A percentile compares a stretch with the other conserved stretches of the same genome.
Evolutionary conservation across 2,888 invertebrate genomes (phyloP).

Genomic region (Pachliopta kotzebuea): DNA sequence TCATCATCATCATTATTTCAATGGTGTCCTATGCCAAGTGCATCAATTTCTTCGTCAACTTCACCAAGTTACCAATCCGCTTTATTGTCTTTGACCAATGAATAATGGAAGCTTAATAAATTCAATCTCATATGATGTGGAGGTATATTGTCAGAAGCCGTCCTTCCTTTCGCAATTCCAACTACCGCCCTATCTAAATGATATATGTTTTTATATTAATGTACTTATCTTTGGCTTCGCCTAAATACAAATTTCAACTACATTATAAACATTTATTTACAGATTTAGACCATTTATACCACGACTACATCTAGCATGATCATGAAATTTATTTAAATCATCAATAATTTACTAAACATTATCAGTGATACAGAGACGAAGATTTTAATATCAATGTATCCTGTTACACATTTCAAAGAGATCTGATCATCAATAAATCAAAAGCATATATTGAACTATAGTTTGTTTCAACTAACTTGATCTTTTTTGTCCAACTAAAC

Average conservation of each 20-base stretch:
- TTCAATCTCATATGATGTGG: not conserved
- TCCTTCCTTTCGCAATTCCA: conserved; percentile 15
- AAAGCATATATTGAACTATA: not conserved
- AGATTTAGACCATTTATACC: conserved; percentile 33
- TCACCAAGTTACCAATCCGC: too few species aligned
- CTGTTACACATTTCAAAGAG: conserved; percentile 7
- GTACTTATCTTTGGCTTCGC: conserved; percentile 65
- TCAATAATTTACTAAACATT: not conserved
- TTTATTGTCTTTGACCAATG: too few species aligned
- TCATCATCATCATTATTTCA: too few species aligned
- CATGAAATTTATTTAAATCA: not conserved
- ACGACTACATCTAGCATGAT: conserved; percentile 19
- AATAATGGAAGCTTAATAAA: not conserved
- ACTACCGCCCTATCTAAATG: conserved; percentile 25
- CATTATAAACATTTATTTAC: conserved; percentile 39
- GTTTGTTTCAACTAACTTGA: too few species aligned
- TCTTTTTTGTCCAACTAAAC: too few species aligned
- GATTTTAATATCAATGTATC: too few species aligned
- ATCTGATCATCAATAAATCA: conserved; percentile 2
- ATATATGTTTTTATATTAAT: conserved; percentile 39
- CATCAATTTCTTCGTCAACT: too few species aligned
- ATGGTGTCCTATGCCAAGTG: too few species aligned
- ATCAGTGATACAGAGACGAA: too few species aligned
- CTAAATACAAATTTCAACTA: conserved; percentile 45
- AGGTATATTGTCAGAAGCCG: too few species aligned